Evolutionary conservation across 2,797 vertebrate species (phyloP), one percentile per base, ranked within the genome.

Genomic region (Betta splendens): DNA sequence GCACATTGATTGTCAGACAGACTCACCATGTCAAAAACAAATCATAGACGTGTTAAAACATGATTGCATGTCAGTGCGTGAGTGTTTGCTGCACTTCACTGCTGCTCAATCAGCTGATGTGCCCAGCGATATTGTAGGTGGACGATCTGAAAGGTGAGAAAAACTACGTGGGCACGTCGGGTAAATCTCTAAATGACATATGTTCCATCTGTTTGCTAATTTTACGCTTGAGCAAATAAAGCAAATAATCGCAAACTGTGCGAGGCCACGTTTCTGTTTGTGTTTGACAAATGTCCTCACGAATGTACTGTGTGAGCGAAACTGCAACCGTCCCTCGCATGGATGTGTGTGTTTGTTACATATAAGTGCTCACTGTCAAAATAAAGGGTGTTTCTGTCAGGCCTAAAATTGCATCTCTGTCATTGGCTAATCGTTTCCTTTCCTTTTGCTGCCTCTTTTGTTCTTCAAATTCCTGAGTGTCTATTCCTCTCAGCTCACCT

Each of bases 41-140:
- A 42, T 42, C 32, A 61, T 20, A 18, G 11, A 57, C 38, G 23
- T 37, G 47, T 47, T 44, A 37, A 53, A 57, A 51, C 36, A 46
- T 57, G 38, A 73, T 17, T 25, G 59, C 71, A 60, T 48, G 49
- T 44, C n/a, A n/a, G n/a, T n/a, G n/a, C n/a, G n/a, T n/a, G n/a
- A n/a, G 58, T 38, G 32, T 26, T 69, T 45, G 40, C 61, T 49
- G 53, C 45, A 73, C 55, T 63, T 69, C 56, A 44, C 18, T 46
- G 59, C 47, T 28, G 49, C 68, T 53, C 64, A 62, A 40, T 75
- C 60, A 47, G 42, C 63, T 53, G 66, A 64, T 64, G 48, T 60
- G 25, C 32, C 48, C 17, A 40, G 29, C 65, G 46, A 57, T 50
- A 33, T 33, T 56, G 39, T 54, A 39, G 46, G 70, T 35, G 45